These are phyloP conservation scores for Fukomys damarensis DNA, from an alignment of 2,113 vertebrate species.

Conservation along the genomic window DNA sequence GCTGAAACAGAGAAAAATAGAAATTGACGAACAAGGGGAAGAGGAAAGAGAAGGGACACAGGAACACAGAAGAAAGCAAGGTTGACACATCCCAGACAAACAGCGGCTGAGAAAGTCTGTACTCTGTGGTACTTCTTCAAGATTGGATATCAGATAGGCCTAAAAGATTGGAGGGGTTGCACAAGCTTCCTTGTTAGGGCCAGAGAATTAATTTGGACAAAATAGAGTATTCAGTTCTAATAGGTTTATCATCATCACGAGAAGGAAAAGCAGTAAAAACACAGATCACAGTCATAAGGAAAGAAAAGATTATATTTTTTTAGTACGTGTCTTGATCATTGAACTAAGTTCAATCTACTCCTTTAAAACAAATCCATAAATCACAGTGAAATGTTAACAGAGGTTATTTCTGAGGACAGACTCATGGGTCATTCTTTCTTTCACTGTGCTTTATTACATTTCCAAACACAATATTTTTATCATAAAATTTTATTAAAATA, in stretches of 20 bases:
- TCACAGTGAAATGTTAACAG: constrained; percentile 1
- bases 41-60: constrained; percentile 76
- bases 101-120: constrained; percentile 22
- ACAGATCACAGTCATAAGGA: constrained; percentile 7
- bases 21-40: constrained; percentile 81
- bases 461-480: constrained; percentile 35
- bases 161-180: neutral
- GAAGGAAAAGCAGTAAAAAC: constrained; percentile 47
- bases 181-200: neutral
- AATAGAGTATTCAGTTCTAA: neutral
- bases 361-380: constrained; percentile 42
- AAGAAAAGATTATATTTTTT: constrained; percentile 9
- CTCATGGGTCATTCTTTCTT: neutral
- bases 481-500: neutral
- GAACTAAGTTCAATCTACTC: neutral
- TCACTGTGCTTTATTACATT: constrained; percentile 43
- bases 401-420: neutral
- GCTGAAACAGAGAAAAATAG: constrained; percentile 94
- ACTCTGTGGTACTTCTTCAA: neutral
- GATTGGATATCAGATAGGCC: neutral
- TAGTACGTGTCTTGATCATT: neutral
- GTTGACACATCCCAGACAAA: constrained; percentile 61
- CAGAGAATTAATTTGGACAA: neutral
- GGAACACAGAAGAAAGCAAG: constrained; percentile 65
- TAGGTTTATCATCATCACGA: neutral